Conservation (phyloP, 1,140 invertebrate species). For the Adoxophyes honmai region DNA sequence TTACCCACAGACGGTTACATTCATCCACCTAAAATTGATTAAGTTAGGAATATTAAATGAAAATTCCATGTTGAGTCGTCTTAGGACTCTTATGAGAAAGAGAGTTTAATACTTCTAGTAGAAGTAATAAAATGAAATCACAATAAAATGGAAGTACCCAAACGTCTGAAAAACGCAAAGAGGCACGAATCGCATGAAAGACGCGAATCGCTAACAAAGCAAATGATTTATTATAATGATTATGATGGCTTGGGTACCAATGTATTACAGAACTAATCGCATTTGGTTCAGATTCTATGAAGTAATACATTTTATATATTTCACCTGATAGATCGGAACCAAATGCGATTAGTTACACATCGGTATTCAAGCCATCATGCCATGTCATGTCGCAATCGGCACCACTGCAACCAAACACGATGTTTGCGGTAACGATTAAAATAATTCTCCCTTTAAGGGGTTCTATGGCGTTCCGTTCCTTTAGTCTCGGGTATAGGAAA, state of each 20-base stretch:
- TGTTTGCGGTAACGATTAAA: neutral
- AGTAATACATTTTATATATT: too few relatives aligned
- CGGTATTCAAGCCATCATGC: neutral
- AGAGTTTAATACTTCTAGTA: too few relatives aligned
- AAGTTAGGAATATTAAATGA: too few relatives aligned
- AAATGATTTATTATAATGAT: neutral
- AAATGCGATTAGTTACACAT: slow-evolving; percentile 12
- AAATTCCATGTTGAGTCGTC: too few relatives aligned
- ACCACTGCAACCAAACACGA: neutral
- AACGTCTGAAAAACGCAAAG: too few relatives aligned
- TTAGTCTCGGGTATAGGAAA: too few relatives aligned
- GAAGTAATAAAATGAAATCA: neutral
- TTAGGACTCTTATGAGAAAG: too few relatives aligned
- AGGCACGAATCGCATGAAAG: too few relatives aligned
- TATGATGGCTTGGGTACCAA: too few relatives aligned
- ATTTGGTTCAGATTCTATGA: too few relatives aligned
- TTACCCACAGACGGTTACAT: slow-evolving; percentile 79
- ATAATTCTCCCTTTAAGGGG: neutral
- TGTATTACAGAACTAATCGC: too few relatives aligned
- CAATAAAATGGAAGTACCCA: neutral
- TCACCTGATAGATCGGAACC: neutral
- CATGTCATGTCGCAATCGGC: neutral
- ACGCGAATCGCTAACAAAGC: slow-evolving; percentile 19
- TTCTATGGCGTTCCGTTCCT: neutral
- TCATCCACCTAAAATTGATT: slow-evolving; percentile 76